Evolutionary conservation across 2,797 vertebrate genomes (phyloP).

Genomic region (Urocyon cinereoargenteus): DNA sequence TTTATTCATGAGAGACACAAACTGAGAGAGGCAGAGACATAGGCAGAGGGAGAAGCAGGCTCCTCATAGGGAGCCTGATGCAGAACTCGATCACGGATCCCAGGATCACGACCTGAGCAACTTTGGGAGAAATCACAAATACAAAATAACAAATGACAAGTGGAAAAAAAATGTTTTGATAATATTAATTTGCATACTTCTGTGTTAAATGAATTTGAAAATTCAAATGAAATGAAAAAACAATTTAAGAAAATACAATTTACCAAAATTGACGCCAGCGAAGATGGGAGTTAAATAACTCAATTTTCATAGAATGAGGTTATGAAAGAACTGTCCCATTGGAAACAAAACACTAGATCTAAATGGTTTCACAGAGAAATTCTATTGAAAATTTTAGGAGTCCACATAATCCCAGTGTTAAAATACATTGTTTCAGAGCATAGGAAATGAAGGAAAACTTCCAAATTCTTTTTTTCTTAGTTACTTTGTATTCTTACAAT

Average conservation of each 20-base stretch:
- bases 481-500: neutral
- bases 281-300: neutral
- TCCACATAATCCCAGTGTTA: neutral
- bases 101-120: no score
- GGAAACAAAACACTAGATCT: neutral
- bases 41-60: no score
- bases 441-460: neutral
- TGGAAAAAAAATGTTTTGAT: neutral
- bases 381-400: neutral
- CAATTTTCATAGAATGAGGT: neutral
- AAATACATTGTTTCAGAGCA: conserved; percentile 8
- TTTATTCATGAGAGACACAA: no score
- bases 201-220: neutral
- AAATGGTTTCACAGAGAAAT: neutral
- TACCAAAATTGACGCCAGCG: neutral
- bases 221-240: neutral
- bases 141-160: neutral
- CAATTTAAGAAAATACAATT: neutral
- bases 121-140: neutral
- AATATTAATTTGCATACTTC: neutral
- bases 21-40: no score
- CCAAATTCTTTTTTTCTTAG: neutral
- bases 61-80: no score
- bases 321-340: neutral
- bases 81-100: no score